Percentiles rank a stretch among this genome's conserved stretches.
Evolutionary conservation across 2,888 invertebrate species (phyloP).

Genomic region (Liodrosophila aerea): DNA sequence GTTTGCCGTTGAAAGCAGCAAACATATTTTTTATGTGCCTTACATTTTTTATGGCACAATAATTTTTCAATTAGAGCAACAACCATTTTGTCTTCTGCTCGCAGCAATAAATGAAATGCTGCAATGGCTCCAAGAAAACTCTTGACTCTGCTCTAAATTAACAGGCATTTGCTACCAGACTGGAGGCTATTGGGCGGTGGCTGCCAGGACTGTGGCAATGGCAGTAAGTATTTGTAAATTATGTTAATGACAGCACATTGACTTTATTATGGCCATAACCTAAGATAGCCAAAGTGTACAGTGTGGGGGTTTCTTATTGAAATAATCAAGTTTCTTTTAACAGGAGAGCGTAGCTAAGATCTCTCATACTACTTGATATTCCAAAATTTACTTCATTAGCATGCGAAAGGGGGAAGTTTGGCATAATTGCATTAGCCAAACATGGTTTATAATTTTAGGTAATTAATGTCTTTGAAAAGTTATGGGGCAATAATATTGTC

Average conservation of each 20-base stretch:
- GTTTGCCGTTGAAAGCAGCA: conserved; percentile 26
- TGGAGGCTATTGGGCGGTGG: neutral
- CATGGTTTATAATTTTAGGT: no score
- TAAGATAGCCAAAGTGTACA: conserved; percentile 5
- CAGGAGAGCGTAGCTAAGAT: neutral
- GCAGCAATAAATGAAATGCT: conserved; percentile 72
- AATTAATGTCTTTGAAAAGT: no score
- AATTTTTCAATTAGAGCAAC: conserved; percentile 74
- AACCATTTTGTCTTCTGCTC: conserved; percentile 58
- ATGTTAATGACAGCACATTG: conserved; percentile 74
- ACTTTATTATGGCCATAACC: conserved; percentile 60
- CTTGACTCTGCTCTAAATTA: conserved; percentile 44
- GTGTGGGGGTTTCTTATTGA: neutral
- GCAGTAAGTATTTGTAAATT: conserved; percentile 71
- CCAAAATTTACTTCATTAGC: no score
- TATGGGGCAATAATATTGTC: no score
- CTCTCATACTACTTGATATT: no score
- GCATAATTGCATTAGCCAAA: no score
- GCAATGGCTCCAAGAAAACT: conserved; percentile 35
- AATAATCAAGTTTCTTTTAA: conserved; percentile 17
- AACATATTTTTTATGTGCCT: conserved; percentile 64
- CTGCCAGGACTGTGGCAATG: neutral
- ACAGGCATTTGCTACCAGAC: conserved; percentile 36
- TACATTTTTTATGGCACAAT: conserved; percentile 77
- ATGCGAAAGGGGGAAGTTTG: neutral